phyloP scores from a whole-genome alignment of 1,140 invertebrate genomes.

The Steinernema khuongi region DNA sequence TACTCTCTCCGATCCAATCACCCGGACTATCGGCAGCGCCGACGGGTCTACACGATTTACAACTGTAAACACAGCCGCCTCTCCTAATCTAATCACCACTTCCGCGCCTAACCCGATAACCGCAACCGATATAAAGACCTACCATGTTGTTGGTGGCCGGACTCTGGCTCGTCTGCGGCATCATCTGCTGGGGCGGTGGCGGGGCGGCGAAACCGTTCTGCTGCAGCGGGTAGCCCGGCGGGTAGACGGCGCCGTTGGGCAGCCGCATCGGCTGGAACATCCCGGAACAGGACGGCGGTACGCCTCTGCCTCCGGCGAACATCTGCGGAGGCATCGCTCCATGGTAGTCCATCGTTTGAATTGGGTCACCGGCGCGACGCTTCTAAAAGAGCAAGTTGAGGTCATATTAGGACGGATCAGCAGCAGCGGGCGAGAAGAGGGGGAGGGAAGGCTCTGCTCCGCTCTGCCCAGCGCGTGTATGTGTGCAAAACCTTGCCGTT shows the following conservation, averaged over 20 bases:
- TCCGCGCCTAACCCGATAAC: no score
- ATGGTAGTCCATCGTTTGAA: slow-evolving; percentile 8
- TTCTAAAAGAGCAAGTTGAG: background rate
- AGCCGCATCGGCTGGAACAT: slow-evolving; percentile 3
- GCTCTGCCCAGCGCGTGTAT: no score
- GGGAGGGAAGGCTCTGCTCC: no score
- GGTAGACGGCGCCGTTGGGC: background rate
- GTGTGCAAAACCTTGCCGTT: background rate
- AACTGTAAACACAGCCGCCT: no score
- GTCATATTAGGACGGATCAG: background rate
- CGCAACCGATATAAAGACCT: no score
- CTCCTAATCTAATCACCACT: no score
- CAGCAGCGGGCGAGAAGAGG: no score
- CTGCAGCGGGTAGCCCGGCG: background rate
- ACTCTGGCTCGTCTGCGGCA: background rate
- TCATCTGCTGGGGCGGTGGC: background rate
- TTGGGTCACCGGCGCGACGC: background rate
- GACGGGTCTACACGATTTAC: no score
- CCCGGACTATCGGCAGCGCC: no score
- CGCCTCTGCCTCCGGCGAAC: background rate
- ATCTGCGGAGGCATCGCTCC: background rate
- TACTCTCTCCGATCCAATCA: no score
- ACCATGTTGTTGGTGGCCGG: slow-evolving; percentile 1
- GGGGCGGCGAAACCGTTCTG: background rate
- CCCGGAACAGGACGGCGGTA: background rate